Evolutionary conservation across 2,888 invertebrate species (phyloP), one percentile per base, ranked within the genome.

Genomic region (Bellardia pandia): DNA sequence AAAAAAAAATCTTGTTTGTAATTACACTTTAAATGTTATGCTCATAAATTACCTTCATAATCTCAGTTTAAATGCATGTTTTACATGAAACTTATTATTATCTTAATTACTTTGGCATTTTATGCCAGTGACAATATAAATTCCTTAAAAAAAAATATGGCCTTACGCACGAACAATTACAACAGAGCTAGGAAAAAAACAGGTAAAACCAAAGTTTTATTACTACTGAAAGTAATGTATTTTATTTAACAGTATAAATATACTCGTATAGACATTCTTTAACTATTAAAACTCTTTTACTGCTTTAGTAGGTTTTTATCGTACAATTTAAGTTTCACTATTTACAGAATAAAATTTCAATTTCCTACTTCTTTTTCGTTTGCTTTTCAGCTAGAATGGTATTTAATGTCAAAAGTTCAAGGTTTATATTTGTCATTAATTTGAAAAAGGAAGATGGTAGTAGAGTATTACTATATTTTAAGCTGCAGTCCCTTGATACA

Each of bases 331-430:
- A 45, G 45, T 45, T 45, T 6, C 11, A 11, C 45, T 45, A 45
- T 45, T 45, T 1, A 45, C 45, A 45, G 45, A 45, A 13, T 45
- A 11, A 1, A 9, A 45, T 45, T 45, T 45, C 13, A 45, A 1
- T 45, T 45, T 8, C 11, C 3, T 45, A 3, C 13, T 45, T 11
- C 9, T 45, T 45, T 45, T 45, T 45, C 13, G 9, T 45, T 45
- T 45, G 45, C 11, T 45, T 45, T 45, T 45, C 3, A 3, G 9
- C 11, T 9, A 69, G 7, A 51, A 9, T 51, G 42, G 13, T 14
- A 16, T 66, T 66, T 66, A 4, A 42, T 11, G 37, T 51, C 14
- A 3, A 48, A 69, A 69, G 69, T 69, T 51, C 51, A 51, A 69
- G 51, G 69, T 45, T 66, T 16, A 23, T 30, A 45, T 4, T 66